Evolutionary conservation across 2,888 invertebrate species (phyloP).

Genomic region (Parthenolecanium corni): DNA sequence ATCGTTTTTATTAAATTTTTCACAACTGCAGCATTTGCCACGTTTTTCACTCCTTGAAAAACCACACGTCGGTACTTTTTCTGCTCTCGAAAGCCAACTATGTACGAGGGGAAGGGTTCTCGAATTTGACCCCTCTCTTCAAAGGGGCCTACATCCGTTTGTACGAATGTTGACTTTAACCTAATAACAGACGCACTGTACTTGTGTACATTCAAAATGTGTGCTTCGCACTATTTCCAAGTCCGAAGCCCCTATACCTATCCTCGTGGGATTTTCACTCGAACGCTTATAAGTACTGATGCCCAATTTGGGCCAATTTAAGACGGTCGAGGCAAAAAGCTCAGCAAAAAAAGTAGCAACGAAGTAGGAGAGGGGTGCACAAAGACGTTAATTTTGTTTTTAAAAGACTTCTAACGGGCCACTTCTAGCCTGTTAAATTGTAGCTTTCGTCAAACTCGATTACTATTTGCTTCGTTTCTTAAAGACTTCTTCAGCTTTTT

Average conservation of each 20-base stretch:
- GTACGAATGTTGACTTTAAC: constrained; percentile 25
- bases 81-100: too few species aligned
- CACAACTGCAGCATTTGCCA: too few species aligned
- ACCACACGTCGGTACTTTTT: too few species aligned
- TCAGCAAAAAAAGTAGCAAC: constrained; percentile 1
- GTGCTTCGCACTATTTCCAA: background rate
- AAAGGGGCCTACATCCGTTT: too few species aligned
- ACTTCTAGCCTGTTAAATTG: constrained; percentile 23
- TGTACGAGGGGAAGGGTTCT: too few species aligned
- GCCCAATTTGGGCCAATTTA: constrained; percentile 27
- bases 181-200: constrained; percentile 20
- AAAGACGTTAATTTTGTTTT: constrained; percentile 27
- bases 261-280: constrained; percentile 23
- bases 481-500: constrained; percentile 4
- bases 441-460: constrained; percentile 28
- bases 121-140: too few species aligned
- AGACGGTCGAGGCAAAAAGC: constrained; percentile 21
- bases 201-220: background rate
- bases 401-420: constrained; percentile 28
- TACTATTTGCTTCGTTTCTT: constrained; percentile 23
- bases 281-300: constrained; percentile 25
- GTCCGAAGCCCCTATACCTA: constrained; percentile 7
- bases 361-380: constrained; percentile 19
- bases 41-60: too few species aligned
- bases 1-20: too few species aligned